These are phyloP conservation scores for Teleogryllus occipitalis DNA, from an alignment of 1,140 invertebrate species.

Conservation along the genomic window DNA sequence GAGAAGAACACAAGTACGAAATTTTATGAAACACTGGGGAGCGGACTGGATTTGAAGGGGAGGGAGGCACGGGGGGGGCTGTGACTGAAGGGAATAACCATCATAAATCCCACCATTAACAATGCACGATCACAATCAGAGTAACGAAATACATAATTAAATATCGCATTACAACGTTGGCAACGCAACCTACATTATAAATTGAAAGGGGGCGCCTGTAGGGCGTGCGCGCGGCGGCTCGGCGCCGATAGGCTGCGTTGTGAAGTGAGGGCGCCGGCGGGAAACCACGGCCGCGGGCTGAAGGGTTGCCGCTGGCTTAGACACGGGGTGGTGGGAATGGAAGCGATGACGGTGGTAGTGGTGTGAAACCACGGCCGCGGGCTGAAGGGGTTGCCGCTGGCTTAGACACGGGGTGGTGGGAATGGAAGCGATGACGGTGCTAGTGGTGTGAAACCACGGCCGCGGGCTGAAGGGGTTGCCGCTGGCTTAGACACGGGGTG, in stretches of 20 bases:
- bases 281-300: too few species aligned
- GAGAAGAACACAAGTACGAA: not conserved
- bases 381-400: not conserved
- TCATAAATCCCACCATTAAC: not conserved
- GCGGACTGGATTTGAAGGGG: not conserved
- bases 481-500: too few species aligned
- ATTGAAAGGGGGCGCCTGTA: not conserved
- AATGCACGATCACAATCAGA: not conserved
- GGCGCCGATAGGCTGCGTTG: not conserved
- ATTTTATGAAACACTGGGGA: not conserved
- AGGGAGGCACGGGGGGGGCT: not conserved
- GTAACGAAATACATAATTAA: slow-evolving; percentile 6
- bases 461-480: not conserved
- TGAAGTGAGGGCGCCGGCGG: not conserved
- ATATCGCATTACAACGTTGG: not conserved
- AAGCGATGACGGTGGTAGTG: too few species aligned
- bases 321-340: too few species aligned
- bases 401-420: too few species aligned
- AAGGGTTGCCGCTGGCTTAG: not conserved
- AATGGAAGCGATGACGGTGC: too few species aligned
- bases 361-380: too few species aligned
- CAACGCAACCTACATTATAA: not conserved
- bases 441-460: too few species aligned
- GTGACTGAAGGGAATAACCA: not conserved
- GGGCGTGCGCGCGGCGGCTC: not conserved